Evolutionary conservation across 2,113 vertebrate species (phyloP).

Genomic region (Dasyprocta punctata): DNA sequence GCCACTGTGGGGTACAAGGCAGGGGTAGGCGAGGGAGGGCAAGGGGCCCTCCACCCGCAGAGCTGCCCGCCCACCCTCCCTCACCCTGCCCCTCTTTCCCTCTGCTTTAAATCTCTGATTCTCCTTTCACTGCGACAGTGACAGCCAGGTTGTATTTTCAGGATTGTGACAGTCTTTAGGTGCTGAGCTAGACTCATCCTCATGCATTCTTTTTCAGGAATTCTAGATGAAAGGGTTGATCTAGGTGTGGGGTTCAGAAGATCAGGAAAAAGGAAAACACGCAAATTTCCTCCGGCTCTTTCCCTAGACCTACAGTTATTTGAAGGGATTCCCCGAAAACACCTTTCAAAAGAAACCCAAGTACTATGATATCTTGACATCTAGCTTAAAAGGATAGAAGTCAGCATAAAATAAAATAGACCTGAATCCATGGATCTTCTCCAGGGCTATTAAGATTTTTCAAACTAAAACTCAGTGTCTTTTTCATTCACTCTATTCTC

Average conservation of each 20-base stretch:
- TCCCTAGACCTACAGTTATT: neutral
- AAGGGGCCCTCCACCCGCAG: neutral
- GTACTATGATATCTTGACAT: neutral
- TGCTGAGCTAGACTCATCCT: neutral
- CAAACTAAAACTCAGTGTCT: neutral
- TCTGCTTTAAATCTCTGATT: neutral
- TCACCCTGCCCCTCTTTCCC: neutral
- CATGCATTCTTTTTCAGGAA: neutral
- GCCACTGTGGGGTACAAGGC: fast-evolving
- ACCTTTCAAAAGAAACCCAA: neutral
- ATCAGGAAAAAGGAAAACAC: neutral
- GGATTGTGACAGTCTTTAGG: neutral
- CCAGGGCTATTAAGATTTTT: neutral
- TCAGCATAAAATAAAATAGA: neutral
- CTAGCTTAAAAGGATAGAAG: neutral
- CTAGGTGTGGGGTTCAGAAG: neutral
- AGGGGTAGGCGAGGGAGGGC: neutral
- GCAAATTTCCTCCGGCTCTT: neutral
- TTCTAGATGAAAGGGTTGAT: neutral
- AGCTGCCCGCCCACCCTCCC: neutral
- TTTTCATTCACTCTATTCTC: neutral
- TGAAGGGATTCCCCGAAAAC: neutral
- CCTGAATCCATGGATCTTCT: neutral
- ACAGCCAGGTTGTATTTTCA: neutral
- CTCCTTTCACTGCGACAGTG: neutral